Evolutionary conservation across 2,888 invertebrate species (phyloP).

Genomic region (Lottia gigantea): DNA sequence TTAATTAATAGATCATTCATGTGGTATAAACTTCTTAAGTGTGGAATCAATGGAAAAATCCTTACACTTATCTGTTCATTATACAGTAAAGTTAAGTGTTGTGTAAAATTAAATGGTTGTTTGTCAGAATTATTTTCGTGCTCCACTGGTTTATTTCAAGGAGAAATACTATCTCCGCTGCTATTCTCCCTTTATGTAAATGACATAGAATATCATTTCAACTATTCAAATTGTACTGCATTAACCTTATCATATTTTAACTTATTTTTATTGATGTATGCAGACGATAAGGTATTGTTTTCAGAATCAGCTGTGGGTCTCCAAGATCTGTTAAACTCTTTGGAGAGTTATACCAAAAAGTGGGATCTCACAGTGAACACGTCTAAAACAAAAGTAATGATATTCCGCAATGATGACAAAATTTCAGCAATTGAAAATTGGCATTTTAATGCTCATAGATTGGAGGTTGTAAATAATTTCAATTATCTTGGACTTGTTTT

Average conservation of each 20-base stretch:
- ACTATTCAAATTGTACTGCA: not conserved
- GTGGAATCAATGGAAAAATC: not conserved
- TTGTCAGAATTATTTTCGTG: not conserved
- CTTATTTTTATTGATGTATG: slow-evolving; percentile 6
- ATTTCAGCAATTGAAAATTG: slow-evolving; percentile 5
- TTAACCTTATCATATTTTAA: not conserved
- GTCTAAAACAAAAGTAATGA: slow-evolving; percentile 1
- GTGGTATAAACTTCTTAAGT: not conserved
- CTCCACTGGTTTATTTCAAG: not conserved
- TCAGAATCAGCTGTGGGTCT: not conserved
- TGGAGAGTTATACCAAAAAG: not conserved
- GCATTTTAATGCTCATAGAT: not conserved
- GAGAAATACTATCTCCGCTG: not conserved
- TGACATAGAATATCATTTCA: not conserved
- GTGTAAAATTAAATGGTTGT: slow-evolving; percentile 1
- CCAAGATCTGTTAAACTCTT: not conserved
- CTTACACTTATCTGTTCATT: not conserved
- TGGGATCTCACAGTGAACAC: not conserved
- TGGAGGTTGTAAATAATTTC: not conserved
- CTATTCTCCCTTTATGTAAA: not conserved
- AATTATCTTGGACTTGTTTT: not conserved
- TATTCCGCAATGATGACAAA: not conserved
- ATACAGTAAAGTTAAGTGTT: slow-evolving; percentile 3
- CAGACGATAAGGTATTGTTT: not conserved
- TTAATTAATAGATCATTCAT: not conserved